A percentile compares a stretch with the other conserved stretches of the same genome.
Conservation (phyloP, 2,888 invertebrate genomes). For the Perizoma flavofasciatum region DNA sequence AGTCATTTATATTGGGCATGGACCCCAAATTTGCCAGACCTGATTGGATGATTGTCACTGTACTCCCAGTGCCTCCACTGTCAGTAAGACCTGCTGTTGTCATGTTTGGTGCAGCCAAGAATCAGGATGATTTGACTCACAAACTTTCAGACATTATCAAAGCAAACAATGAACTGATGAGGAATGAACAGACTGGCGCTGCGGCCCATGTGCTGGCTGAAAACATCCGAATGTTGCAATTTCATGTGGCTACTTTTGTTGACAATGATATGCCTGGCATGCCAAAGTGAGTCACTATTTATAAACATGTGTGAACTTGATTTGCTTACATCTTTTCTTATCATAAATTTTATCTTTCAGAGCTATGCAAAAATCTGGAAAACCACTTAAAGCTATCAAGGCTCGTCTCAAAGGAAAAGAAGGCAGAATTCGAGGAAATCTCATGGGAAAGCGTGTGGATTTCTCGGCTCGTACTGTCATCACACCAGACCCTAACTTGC, state of each 20-base stretch:
- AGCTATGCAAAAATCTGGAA: conserved; percentile 99
- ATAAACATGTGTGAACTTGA: background rate
- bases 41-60: conserved; percentile 99
- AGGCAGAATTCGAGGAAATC: conserved; percentile 98
- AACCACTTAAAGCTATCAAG: conserved; percentile 98
- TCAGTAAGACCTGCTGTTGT: conserved; percentile 98
- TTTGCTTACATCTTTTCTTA: background rate
- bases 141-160: conserved; percentile 99
- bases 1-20: conserved; percentile 97
- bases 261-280: conserved; percentile 99
- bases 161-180: conserved; percentile 96
- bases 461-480: conserved; percentile 99
- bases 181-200: conserved; percentile 98
- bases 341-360: conserved; percentile 65
- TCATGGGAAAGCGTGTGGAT: conserved; percentile 99
- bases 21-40: conserved; percentile 98
- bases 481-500: conserved; percentile 97
- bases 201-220: conserved; percentile 98
- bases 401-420: conserved; percentile 98
- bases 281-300: conserved; percentile 85
- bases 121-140: conserved; percentile 99
- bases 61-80: conserved; percentile 98
- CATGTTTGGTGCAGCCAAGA: conserved; percentile 99
- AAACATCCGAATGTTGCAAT: conserved; percentile 98
- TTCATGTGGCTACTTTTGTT: conserved; percentile 98